phyloP scores from a whole-genome alignment of 2,888 invertebrate genomes.

The Chrysodeixis includens region DNA sequence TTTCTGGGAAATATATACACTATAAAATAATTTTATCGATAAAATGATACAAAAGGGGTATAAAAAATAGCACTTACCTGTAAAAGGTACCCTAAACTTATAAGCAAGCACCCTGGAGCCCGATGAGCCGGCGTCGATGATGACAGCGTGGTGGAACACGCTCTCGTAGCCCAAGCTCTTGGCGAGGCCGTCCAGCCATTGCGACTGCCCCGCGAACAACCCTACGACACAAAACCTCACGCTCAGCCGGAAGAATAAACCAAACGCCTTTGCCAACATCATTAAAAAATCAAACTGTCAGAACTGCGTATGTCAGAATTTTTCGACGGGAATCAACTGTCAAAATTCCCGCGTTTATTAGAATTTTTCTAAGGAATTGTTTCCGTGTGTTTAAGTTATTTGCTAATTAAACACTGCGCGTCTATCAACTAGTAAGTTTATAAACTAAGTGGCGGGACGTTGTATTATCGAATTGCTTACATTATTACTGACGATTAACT shows the following conservation, averaged over 20 bases:
- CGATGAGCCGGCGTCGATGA: constrained; percentile 98
- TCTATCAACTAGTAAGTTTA: constrained; percentile 7
- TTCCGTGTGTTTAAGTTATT: background rate
- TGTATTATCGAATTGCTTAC: constrained; percentile 15
- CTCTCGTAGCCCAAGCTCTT: constrained; percentile 91
- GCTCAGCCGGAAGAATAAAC: constrained; percentile 24
- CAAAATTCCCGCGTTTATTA: background rate
- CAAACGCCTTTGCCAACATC: constrained; percentile 23
- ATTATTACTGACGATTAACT: constrained; percentile 9
- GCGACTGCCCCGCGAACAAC: constrained; percentile 89
- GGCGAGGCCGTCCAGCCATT: constrained; percentile 92
- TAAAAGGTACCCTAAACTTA: constrained; percentile 94
- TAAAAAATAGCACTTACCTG: constrained; percentile 84
- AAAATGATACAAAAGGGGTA: no score
- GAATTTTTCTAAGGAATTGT: background rate
- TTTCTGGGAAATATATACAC: no score
- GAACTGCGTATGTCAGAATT: constrained; percentile 6
- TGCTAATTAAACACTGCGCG: background rate
- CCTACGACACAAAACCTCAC: constrained; percentile 70
- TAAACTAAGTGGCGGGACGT: constrained; percentile 18
- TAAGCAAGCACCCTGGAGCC: constrained; percentile 96
- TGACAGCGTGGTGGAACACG: constrained; percentile 92
- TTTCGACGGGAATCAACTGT: background rate
- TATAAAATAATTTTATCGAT: no score
- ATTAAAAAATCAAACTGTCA: constrained; percentile 26